A percentile compares a stretch with the other conserved stretches of the same genome.
Evolutionary conservation across 64 coral and sea anemone species (phyloP).

Genomic region (Montipora capricornis): DNA sequence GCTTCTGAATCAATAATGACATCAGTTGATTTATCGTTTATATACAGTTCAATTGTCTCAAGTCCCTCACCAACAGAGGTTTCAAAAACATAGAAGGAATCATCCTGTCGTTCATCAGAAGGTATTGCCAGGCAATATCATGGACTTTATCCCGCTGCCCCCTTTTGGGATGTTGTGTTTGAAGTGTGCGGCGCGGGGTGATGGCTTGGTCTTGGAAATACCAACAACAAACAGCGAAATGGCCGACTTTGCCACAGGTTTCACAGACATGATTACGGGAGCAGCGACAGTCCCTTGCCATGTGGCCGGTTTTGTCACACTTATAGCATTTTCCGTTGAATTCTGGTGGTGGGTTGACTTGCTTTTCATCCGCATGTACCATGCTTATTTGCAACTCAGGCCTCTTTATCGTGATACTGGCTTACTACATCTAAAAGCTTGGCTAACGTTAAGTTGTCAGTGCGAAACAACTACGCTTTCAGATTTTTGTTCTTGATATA

Average conservation of each 20-base stretch:
- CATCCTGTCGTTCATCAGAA: background rate
- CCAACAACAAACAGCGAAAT: slow-evolving; percentile 49
- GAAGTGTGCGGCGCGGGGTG: background rate
- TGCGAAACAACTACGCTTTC: too few relatives aligned
- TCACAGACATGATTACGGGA: too few relatives aligned
- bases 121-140: background rate
- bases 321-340: slow-evolving; percentile 41
- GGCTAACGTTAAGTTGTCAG: too few relatives aligned
- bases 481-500: too few relatives aligned
- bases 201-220: background rate
- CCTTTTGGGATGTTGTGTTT: background rate
- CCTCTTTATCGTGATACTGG: slow-evolving; percentile 23
- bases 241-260: slow-evolving; percentile 53
- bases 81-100: slow-evolving; percentile 48
- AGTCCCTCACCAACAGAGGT: slow-evolving; percentile 15
- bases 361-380: background rate
- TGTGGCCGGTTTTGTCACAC: slow-evolving; percentile 41
- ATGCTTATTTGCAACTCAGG: slow-evolving; percentile 15
- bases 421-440: slow-evolving; percentile 42
- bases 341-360: slow-evolving; percentile 4
- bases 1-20: slow-evolving; percentile 57
- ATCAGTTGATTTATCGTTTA: slow-evolving; percentile 50
- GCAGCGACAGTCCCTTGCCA: too few relatives aligned
- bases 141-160: background rate
- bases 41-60: slow-evolving; percentile 40